These are phyloP conservation scores for Ypsolopha scabrella DNA, from an alignment of 2,888 invertebrate species.

Conservation along the genomic window DNA sequence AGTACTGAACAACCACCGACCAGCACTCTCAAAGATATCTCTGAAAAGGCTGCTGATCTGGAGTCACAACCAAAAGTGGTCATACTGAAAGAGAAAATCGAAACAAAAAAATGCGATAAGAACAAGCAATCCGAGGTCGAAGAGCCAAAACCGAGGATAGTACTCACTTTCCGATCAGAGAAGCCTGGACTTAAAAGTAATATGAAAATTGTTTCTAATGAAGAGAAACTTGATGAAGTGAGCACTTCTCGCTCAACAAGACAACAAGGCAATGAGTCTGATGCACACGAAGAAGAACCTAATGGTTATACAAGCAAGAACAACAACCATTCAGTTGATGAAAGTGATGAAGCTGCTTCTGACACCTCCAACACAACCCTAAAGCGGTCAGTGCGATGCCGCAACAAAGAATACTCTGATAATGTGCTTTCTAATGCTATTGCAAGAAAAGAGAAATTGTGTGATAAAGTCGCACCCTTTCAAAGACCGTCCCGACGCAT, in stretches of 20 bases:
- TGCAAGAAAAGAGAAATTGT: constrained; percentile 79
- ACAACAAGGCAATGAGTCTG: constrained; percentile 40
- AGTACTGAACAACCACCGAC: background rate
- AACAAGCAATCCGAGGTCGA: constrained; percentile 9
- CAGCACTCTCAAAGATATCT: background rate
- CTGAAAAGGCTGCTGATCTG: background rate
- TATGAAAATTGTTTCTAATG: constrained; percentile 62
- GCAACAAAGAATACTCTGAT: constrained; percentile 72
- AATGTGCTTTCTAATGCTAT: constrained; percentile 79
- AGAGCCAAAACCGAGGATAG: constrained; percentile 70
- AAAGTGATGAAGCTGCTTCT: constrained; percentile 43
- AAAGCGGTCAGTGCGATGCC: constrained; percentile 74
- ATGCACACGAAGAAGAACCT: constrained; percentile 37
- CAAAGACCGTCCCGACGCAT: constrained; percentile 63
- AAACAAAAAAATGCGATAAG: background rate
- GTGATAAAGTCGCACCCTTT: constrained; percentile 57
- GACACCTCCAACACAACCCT: constrained; percentile 46
- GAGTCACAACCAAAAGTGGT: background rate
- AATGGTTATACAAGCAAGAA: constrained; percentile 35
- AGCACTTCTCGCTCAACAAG: constrained; percentile 45
- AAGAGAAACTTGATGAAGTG: constrained; percentile 50
- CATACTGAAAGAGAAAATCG: background rate
- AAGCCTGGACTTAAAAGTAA: constrained; percentile 67
- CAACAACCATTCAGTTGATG: constrained; percentile 29
- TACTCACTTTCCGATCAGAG: constrained; percentile 73